Evolutionary conservation across 2,888 invertebrate genomes (phyloP).

Genomic region (Heliconius charithonia): DNA sequence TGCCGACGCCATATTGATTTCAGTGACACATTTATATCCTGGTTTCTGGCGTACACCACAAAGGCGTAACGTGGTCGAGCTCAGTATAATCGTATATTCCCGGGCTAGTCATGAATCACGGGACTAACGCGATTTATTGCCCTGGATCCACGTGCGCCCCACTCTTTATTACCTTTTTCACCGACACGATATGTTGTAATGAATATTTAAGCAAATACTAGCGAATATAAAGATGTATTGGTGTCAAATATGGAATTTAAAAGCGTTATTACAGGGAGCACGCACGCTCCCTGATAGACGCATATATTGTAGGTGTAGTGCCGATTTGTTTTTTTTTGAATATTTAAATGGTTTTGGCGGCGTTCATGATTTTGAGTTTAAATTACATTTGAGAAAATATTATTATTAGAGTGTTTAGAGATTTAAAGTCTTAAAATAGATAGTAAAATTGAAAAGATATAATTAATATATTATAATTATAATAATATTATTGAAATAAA

Average conservation of each 20-base stretch:
- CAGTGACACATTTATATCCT: constrained; percentile 28
- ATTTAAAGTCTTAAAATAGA: too few relatives aligned
- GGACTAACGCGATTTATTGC: constrained; percentile 45
- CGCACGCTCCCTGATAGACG: neutral
- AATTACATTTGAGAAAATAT: neutral
- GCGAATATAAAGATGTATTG: constrained; percentile 9
- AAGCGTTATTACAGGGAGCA: neutral
- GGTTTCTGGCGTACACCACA: constrained; percentile 30
- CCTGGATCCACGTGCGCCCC: constrained; percentile 42
- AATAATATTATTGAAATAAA: neutral
- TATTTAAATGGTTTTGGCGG: neutral
- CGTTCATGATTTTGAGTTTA: neutral
- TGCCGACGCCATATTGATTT: constrained; percentile 18
- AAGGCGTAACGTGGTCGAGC: constrained; percentile 39
- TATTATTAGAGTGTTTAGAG: too few relatives aligned
- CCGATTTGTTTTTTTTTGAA: neutral
- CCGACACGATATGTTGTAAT: constrained; percentile 42
- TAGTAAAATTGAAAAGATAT: too few relatives aligned
- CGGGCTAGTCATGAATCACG: constrained; percentile 45
- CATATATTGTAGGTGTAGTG: neutral
- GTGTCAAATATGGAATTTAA: constrained; percentile 12
- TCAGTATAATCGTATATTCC: constrained; percentile 44
- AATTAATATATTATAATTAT: too few relatives aligned
- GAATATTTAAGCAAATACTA: constrained; percentile 41
- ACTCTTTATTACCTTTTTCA: constrained; percentile 47